Base-by-base conservation (phyloP, 2,797 vertebrate species). In the Arnoldichthys spilopterus region DNA sequence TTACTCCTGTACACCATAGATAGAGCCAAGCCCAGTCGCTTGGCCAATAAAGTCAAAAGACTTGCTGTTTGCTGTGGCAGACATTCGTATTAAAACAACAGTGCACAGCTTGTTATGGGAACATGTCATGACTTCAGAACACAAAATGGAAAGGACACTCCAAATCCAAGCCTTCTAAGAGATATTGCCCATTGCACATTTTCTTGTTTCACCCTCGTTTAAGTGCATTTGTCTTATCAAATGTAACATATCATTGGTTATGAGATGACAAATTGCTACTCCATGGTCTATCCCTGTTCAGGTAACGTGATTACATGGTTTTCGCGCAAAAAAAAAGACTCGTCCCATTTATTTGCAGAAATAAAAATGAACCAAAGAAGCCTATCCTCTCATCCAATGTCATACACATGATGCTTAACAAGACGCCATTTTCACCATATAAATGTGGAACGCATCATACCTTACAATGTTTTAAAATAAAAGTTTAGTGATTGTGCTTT, bases 401-500 rank as follows among this genome's bases (percentile, higher is more conserved):
- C 63, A 62, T 72, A 72, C 75, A 92, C 92, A 89, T 91, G 80
- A 94, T 83, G 89, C 92, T 92, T 89, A 93, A 94, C 89, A 90
- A 94, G 90, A 94, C 83, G 56, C 68, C 88, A 90, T 92, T 90
- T 93, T 93, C 93, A 93, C 92, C 93, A 91, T 88, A 91, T 91
- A 92, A 90, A 92, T 89, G 92, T 87, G 89, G 91, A 87, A 90
- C 43, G 54, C 69, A 72, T 73, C 79, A 81, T 97, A 96, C 93
- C 96, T 95, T 94, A 93, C 92, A 88, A 99, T 98, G 97, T 95
- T 97, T 98, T 97, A 98, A 99, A 98, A 98, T 96, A 98, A 89
- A 99, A 97, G 96, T 98, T 97, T 98, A 98, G 96, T 99, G 97
- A 98, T 99, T 99, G 97, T 99, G 97, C 97, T 99, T 99, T 99